Conservation (phyloP, 2,888 invertebrate species). For the Dryobota labecula region DNA sequence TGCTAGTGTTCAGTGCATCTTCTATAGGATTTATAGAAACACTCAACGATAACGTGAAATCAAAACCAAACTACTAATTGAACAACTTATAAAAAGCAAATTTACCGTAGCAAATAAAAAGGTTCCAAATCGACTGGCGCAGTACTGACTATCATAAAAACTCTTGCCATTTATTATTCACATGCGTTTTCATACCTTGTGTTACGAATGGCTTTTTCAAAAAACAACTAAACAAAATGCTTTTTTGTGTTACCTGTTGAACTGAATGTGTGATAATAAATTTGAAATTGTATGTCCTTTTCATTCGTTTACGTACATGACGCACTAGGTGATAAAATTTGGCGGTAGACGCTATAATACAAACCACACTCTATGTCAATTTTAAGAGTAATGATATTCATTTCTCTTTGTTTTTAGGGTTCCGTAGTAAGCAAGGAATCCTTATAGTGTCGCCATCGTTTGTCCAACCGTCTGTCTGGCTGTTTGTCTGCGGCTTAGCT, state of each 20-base stretch:
- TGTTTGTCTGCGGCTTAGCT: too few species aligned
- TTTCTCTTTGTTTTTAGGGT: not conserved
- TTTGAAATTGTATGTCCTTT: not conserved
- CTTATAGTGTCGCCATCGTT: too few species aligned
- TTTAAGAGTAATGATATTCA: not conserved
- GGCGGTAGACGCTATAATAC: not conserved
- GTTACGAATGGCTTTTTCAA: constrained; percentile 32
- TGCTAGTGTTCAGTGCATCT: too few species aligned
- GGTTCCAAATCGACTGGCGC: not conserved
- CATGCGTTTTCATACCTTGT: constrained; percentile 32
- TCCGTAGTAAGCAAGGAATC: too few species aligned
- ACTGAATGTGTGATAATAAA: constrained; percentile 24
- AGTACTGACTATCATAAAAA: constrained; percentile 44
- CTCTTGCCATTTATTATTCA: constrained; percentile 36
- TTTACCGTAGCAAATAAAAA: constrained; percentile 3
- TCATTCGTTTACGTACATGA: not conserved
- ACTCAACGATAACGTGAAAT: not conserved
- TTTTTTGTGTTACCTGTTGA: constrained; percentile 46
- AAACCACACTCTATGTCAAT: not conserved
- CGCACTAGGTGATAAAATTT: not conserved
- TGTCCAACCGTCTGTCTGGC: too few species aligned
- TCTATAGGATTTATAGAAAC: not conserved
- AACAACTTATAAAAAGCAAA: not conserved
- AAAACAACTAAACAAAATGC: constrained; percentile 22
- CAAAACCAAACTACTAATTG: not conserved